Base-by-base conservation (phyloP, 2,113 vertebrate genomes). In the Myotis lucifugus region DNA sequence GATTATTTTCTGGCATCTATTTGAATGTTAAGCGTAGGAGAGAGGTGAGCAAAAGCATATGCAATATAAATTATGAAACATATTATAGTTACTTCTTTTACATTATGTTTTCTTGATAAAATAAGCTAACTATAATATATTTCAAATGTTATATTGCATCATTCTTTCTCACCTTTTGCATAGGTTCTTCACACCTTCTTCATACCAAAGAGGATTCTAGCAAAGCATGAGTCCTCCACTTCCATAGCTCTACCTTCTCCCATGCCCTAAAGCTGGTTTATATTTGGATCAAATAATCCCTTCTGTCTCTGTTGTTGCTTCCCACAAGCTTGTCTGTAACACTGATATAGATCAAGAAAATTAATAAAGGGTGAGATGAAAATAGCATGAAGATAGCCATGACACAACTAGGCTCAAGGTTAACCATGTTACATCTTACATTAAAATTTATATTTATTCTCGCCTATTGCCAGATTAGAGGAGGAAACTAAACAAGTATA, bases 1-100 rank as follows among this genome's bases (percentile, higher is more conserved):
- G n/a, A 90, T 81, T 69, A 76, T 40, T 85, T 95, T 85, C 88
- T 95, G 95, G 61, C 66, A 93, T 92, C 61, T 88, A 92, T 67
- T 67, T 95, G 81, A 56, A 18, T 88, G 14, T 66, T 90, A 92
- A 87, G 84, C 42, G 92, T 40, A 77, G 46, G 27, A 27, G 76
- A 34, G 92, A 95, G 56, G 52, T 90, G 42, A 93, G 12, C 54
- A 79, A 95, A 59, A 90, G 84, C n/a, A 95, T 66, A 91, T 79
- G 40, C 46, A 74, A 79, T 64, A 54, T 40, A 74, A 52, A 93
- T 66, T 66, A 67, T 91, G n/a, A 97, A 92, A 88, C 25, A 27
- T 25, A 61, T 61, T 90, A 78, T 19, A 81, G 34, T 59, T 52
- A 6, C 46, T 64, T 82, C 23, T 59, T 25, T 50, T 37, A 34